Conservation (phyloP, 1,140 invertebrate species). For the Glossosoma conforme region DNA sequence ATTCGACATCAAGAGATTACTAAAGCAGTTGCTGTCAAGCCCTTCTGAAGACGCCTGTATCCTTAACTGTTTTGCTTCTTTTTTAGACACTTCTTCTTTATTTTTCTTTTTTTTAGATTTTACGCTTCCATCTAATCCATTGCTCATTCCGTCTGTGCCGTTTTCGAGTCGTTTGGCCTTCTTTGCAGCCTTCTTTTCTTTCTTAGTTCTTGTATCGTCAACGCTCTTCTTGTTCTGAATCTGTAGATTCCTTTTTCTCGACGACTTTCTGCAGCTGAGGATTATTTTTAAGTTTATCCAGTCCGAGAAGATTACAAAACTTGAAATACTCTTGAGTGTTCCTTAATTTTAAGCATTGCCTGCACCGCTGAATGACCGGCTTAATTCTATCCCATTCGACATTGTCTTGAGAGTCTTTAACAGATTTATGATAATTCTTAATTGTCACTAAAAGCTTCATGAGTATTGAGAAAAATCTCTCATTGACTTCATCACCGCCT, state of each 20-base stretch:
- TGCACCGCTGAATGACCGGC: slow-evolving; percentile 13
- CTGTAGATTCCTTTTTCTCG: slow-evolving; percentile 22
- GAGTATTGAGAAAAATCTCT: slow-evolving; percentile 25
- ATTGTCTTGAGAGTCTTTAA: slow-evolving; percentile 8
- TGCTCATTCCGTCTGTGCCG: slow-evolving; percentile 9
- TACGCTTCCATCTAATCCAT: slow-evolving; percentile 19
- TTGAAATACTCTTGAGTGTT: slow-evolving; percentile 29
- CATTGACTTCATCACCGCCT: slow-evolving; percentile 12
- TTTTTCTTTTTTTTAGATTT: slow-evolving; percentile 14
- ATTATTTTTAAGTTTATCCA: slow-evolving; percentile 25
- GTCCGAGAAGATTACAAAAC: slow-evolving; percentile 23
- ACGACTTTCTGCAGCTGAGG: background rate
- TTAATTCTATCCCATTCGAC: slow-evolving; percentile 21
- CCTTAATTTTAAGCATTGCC: slow-evolving; percentile 17
- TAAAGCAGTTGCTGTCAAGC: slow-evolving; percentile 35
- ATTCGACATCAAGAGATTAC: slow-evolving; percentile 21
- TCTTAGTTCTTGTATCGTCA: slow-evolving; percentile 4
- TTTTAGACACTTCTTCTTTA: slow-evolving; percentile 33
- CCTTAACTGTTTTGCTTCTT: slow-evolving; percentile 38
- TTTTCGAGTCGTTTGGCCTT: slow-evolving; percentile 9
- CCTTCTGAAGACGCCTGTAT: slow-evolving; percentile 37
- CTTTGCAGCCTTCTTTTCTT: slow-evolving; percentile 10
- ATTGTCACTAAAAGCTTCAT: slow-evolving; percentile 23
- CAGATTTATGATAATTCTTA: slow-evolving; percentile 20
- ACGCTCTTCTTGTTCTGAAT: slow-evolving; percentile 28